A percentile compares a stretch with the other conserved stretches of the same genome.
These are phyloP conservation scores for Microplitis manilae DNA, from an alignment of 2,888 invertebrate genomes.

Conservation along the genomic window DNA sequence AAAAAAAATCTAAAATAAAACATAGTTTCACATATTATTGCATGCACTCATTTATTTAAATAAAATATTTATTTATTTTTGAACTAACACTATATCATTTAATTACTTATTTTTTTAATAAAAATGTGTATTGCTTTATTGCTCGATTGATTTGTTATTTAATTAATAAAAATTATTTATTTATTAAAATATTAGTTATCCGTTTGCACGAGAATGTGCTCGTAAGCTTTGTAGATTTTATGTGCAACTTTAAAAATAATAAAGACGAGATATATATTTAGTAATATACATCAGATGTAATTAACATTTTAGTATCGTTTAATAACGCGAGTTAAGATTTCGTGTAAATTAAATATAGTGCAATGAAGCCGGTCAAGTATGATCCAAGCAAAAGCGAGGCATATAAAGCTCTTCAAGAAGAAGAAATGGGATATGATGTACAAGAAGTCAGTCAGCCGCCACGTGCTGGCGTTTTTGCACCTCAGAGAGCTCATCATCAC, in stretches of 20 bases:
- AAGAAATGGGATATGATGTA: constrained; percentile 78
- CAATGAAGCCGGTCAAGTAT: constrained; percentile 73
- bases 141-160: constrained; percentile 21
- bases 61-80: constrained; percentile 8
- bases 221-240: background rate
- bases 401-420: constrained; percentile 89
- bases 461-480: constrained; percentile 84
- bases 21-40: background rate
- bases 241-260: background rate
- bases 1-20: background rate
- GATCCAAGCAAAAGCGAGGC: constrained; percentile 93
- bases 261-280: background rate
- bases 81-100: background rate
- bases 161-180: background rate
- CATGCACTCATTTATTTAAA: background rate
- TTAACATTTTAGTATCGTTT: background rate
- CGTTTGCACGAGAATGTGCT: constrained; percentile 25
- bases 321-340: constrained; percentile 59
- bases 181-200: background rate
- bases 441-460: constrained; percentile 82
- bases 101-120: background rate
- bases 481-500: constrained; percentile 73
- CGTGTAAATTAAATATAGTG: constrained; percentile 61
- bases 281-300: background rate
- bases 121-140: constrained; percentile 18